Percentiles rank a stretch among this genome's conserved stretches.
These are phyloP conservation scores for Pheosia gnoma DNA, from an alignment of 2,888 invertebrate species.

Conservation along the genomic window DNA sequence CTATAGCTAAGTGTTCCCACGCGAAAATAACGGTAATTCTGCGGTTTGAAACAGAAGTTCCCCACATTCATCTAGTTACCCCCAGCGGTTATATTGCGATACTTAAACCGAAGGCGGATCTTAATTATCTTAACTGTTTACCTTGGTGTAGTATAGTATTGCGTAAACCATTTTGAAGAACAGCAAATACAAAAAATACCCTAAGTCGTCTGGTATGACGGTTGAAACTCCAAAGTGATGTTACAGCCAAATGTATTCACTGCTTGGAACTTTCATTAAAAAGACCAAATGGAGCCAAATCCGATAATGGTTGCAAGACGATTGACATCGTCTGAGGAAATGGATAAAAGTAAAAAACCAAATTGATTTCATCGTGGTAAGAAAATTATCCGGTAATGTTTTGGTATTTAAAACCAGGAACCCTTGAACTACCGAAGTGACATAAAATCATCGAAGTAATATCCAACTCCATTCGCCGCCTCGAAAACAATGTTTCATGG, in stretches of 20 bases:
- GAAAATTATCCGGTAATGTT: too few relatives aligned
- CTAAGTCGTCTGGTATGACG: background rate
- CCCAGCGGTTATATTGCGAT: constrained; percentile 17
- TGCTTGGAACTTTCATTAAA: background rate
- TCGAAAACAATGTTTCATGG: too few relatives aligned
- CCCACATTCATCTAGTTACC: constrained; percentile 15
- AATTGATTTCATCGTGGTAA: too few relatives aligned
- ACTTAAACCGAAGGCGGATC: constrained; percentile 24
- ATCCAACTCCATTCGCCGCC: too few relatives aligned
- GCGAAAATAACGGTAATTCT: background rate
- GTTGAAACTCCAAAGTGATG: background rate
- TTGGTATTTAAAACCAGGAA: too few relatives aligned
- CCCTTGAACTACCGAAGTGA: too few relatives aligned
- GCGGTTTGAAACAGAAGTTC: constrained; percentile 8
- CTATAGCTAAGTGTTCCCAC: too few relatives aligned
- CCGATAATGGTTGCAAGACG: background rate
- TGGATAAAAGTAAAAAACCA: background rate
- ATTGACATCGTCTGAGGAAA: background rate
- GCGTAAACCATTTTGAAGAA: background rate
- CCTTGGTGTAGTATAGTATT: background rate
- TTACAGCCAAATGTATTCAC: background rate
- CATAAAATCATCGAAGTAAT: too few relatives aligned
- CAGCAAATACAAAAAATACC: background rate
- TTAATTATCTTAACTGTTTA: constrained; percentile 24
- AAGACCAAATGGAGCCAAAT: background rate